Conservation (phyloP, 2,888 invertebrate species). For the Rhabditophanes sp. region DNA sequence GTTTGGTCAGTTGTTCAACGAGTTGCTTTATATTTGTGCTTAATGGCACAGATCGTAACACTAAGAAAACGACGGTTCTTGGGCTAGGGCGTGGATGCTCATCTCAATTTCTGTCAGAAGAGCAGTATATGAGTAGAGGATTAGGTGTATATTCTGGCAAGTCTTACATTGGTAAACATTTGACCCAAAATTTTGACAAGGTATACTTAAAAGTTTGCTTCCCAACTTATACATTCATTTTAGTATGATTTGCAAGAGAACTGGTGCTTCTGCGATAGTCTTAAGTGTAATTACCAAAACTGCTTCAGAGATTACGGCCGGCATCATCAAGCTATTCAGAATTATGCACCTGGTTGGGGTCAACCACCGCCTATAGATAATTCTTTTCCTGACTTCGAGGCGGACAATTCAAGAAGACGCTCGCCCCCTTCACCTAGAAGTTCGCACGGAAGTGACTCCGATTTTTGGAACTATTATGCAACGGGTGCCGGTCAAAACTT, state of each 20-base stretch:
- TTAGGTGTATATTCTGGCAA: slow-evolving; percentile 24
- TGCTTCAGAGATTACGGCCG: too few relatives aligned
- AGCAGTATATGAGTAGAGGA: slow-evolving; percentile 29
- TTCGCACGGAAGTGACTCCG: too few relatives aligned
- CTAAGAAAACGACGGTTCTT: slow-evolving; percentile 19
- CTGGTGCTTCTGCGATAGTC: slow-evolving; percentile 37
- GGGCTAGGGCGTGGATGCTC: slow-evolving; percentile 34
- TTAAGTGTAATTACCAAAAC: slow-evolving; percentile 23
- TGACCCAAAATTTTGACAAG: slow-evolving; percentile 32
- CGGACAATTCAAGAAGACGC: too few relatives aligned
- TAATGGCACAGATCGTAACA: slow-evolving; percentile 30
- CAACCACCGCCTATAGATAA: too few relatives aligned
- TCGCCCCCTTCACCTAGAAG: too few relatives aligned
- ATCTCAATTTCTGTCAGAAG: slow-evolving; percentile 27
- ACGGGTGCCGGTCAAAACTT: too few relatives aligned
- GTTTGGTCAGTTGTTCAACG: slow-evolving; percentile 11
- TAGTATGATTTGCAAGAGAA: slow-evolving; percentile 31
- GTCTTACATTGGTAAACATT: slow-evolving; percentile 24
- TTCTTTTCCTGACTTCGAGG: too few relatives aligned
- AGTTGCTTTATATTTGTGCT: slow-evolving; percentile 30
- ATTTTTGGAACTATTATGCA: too few relatives aligned
- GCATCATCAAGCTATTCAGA: too few relatives aligned
- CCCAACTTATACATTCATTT: too few relatives aligned
- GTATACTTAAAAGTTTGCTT: too few relatives aligned
- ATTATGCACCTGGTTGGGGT: too few relatives aligned